Evolutionary conservation across 2,797 vertebrate genomes (phyloP).

Genomic region (Momotus momota): DNA sequence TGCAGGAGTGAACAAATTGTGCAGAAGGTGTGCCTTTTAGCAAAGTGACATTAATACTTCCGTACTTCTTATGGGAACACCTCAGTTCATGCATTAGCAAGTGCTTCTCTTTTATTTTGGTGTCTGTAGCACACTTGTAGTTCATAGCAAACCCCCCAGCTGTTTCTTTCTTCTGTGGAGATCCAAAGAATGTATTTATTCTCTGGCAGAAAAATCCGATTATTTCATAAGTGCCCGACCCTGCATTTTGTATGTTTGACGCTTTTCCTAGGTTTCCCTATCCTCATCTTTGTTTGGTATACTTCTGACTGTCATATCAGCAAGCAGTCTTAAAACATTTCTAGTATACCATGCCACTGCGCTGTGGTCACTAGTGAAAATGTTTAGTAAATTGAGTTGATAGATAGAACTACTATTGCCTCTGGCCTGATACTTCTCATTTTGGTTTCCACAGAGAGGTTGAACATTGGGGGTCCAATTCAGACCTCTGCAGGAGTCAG

Average conservation of each 20-base stretch:
- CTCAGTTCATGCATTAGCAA: neutral
- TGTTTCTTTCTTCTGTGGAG: neutral
- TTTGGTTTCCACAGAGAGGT: neutral
- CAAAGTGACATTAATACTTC: neutral
- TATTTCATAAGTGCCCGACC: neutral
- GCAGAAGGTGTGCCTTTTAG: neutral
- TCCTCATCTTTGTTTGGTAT: conserved; percentile 13
- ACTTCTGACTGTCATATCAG: neutral
- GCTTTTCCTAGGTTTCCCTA: neutral
- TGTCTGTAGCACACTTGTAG: neutral
- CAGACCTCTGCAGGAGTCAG: neutral
- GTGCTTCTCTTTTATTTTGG: neutral
- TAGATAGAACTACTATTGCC: neutral
- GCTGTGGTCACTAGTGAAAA: neutral
- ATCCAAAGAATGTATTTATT: neutral
- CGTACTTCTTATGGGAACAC: neutral
- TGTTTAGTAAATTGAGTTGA: neutral
- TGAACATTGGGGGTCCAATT: neutral
- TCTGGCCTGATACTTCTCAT: neutral
- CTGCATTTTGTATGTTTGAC: neutral
- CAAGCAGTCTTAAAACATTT: neutral
- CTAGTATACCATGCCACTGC: neutral
- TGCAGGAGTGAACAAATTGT: neutral
- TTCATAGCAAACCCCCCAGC: neutral
- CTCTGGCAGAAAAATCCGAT: neutral